Evolutionary conservation across 2,888 invertebrate species (phyloP).

Genomic region (Zygothrica quintamaculata): DNA sequence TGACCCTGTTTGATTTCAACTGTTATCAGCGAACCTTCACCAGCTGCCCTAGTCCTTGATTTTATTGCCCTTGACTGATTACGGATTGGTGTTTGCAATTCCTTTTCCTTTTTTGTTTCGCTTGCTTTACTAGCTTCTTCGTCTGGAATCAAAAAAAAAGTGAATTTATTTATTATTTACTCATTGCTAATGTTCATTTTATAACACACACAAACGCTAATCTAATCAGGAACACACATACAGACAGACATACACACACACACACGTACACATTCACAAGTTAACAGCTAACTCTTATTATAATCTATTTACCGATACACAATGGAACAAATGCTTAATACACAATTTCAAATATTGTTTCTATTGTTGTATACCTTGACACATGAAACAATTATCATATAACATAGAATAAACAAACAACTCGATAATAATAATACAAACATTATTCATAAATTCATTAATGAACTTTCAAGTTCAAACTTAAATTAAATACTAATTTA

Average conservation of each 20-base stretch:
- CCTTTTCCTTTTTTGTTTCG: slow-evolving; percentile 37
- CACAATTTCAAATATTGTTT: no score
- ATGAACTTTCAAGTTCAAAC: slow-evolving; percentile 67
- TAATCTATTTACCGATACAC: no score
- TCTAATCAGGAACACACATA: slow-evolving; percentile 57
- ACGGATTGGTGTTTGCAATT: slow-evolving; percentile 12
- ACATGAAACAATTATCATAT: no score
- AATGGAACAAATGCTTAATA: no score
- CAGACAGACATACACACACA: no score
- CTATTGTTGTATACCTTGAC: no score
- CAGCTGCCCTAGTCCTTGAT: slow-evolving; percentile 30
- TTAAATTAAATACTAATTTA: no score
- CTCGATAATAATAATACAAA: slow-evolving; percentile 6
- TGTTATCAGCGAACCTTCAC: slow-evolving; percentile 53
- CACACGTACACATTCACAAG: no score
- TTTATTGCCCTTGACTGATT: slow-evolving; percentile 30
- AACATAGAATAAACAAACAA: slow-evolving; percentile 10
- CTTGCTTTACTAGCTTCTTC: slow-evolving; percentile 58
- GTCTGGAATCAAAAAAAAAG: slow-evolving; percentile 68
- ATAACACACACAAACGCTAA: slow-evolving; percentile 40
- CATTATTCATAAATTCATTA: slow-evolving; percentile 47
- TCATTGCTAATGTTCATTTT: slow-evolving; percentile 8
- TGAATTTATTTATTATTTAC: slow-evolving; percentile 25
- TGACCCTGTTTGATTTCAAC: slow-evolving; percentile 65
- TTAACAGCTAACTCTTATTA: no score